Percentiles rank a stretch among this genome's conserved stretches.
phyloP scores from a whole-genome alignment of 1,140 invertebrate species.

The Lasioglossum baleicum region DNA sequence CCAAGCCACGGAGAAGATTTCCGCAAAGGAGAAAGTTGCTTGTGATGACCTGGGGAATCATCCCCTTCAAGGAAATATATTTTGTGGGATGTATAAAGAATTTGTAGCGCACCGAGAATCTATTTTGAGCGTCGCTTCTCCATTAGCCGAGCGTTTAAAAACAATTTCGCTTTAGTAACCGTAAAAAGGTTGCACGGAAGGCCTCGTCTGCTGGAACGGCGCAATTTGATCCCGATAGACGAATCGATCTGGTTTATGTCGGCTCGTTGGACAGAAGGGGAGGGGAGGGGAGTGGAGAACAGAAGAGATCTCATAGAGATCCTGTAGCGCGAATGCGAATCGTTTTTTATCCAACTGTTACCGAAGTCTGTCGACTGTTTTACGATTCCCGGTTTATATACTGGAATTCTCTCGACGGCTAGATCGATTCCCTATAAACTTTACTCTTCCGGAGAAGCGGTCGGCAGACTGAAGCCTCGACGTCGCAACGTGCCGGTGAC shows the following conservation, averaged over 20 bases:
- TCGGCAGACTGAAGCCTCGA: neutral
- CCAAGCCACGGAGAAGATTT: too few relatives aligned
- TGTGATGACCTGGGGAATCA: too few relatives aligned
- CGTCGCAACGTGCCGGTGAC: neutral
- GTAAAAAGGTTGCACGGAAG: neutral
- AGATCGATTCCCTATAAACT: constrained; percentile 31
- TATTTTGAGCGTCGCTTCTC: neutral
- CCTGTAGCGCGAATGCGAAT: neutral
- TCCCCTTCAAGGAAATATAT: too few relatives aligned
- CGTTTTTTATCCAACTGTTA: constrained; percentile 25
- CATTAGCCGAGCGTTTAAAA: neutral
- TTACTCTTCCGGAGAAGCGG: neutral
- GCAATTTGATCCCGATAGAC: neutral
- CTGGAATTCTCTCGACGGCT: constrained; percentile 8
- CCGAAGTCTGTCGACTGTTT: constrained; percentile 13
- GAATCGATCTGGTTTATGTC: neutral
- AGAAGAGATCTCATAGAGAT: neutral
- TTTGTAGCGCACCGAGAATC: neutral
- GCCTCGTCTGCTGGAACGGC: neutral
- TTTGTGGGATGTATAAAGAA: neutral
- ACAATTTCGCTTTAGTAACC: neutral
- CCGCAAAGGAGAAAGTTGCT: too few relatives aligned
- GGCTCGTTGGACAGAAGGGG: too few relatives aligned
- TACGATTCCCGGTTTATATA: constrained; percentile 32
- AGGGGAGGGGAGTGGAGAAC: too few relatives aligned